Evolutionary conservation across 2,888 invertebrate species (phyloP).

Genomic region (Lepidocyrtinus sp.): DNA sequence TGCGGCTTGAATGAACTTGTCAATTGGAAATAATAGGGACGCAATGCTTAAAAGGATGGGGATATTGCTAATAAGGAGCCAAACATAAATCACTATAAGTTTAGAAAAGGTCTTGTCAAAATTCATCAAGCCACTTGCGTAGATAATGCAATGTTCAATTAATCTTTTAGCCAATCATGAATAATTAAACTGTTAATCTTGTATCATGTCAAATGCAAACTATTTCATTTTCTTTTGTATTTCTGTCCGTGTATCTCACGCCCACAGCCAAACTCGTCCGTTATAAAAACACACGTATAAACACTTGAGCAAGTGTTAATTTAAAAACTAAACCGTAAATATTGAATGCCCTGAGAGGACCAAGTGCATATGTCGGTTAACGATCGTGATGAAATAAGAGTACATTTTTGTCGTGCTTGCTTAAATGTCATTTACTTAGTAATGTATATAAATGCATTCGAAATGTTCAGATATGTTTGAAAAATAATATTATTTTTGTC

Average conservation of each 20-base stretch:
- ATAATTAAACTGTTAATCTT: background rate
- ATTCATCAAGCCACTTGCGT: background rate
- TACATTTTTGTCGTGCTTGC: background rate
- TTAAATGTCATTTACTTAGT: too few relatives aligned
- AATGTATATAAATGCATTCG: too few relatives aligned
- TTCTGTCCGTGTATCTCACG: background rate
- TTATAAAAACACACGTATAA: background rate
- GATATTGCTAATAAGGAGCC: too few relatives aligned
- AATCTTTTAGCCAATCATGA: background rate
- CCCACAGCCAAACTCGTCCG: background rate
- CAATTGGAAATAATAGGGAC: too few relatives aligned
- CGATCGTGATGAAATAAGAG: background rate
- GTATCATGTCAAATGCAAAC: slow-evolving; percentile 1
- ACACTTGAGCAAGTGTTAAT: slow-evolving; percentile 37
- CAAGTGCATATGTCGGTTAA: background rate
- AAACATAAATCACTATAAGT: too few relatives aligned
- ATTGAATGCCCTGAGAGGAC: background rate
- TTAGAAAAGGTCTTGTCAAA: background rate
- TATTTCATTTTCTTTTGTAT: background rate
- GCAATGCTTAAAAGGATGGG: too few relatives aligned
- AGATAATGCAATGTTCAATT: slow-evolving; percentile 1
- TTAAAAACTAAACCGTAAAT: background rate
- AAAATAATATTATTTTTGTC: background rate
- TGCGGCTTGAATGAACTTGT: too few relatives aligned
- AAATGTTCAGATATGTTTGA: too few relatives aligned